A percentile compares a stretch with the other conserved stretches of the same genome.
Evolutionary conservation across 1,140 invertebrate species (phyloP).

Genomic region (Bombus vancouverensis): DNA sequence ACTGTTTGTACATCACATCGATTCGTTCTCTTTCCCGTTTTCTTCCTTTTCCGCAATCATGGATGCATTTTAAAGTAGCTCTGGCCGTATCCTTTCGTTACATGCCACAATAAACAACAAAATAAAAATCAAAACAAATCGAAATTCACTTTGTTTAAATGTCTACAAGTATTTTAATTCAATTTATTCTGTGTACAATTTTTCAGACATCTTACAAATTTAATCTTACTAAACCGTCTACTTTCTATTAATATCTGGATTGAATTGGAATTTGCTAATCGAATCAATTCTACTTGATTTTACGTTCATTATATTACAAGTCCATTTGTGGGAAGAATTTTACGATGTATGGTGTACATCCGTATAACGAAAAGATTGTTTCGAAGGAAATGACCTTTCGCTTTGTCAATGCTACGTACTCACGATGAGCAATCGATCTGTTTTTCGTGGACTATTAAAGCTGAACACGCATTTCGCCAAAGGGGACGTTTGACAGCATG

Average conservation of each 20-base stretch:
- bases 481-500: neutral
- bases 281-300: neutral
- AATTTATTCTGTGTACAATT: neutral
- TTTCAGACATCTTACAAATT: neutral
- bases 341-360: too few relatives aligned
- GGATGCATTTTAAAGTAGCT: slow-evolving; percentile 53
- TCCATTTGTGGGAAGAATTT: neutral
- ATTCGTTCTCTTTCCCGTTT: slow-evolving; percentile 69
- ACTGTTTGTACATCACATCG: slow-evolving; percentile 73
- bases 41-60: slow-evolving; percentile 51
- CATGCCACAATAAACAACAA: neutral
- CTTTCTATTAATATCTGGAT: neutral
- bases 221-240: neutral
- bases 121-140: neutral
- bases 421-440: slow-evolving; percentile 62
- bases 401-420: slow-evolving; percentile 39
- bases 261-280: neutral
- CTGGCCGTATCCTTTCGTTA: slow-evolving; percentile 5
- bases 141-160: too few relatives aligned
- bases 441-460: slow-evolving; percentile 67
- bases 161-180: neutral
- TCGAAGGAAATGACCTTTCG: slow-evolving; percentile 64
- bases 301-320: neutral
- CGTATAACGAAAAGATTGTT: slow-evolving; percentile 35
- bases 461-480: slow-evolving; percentile 55